These are phyloP conservation scores for Cavia porcellus DNA, from an alignment of 2,113 vertebrate species.

Conservation along the genomic window DNA sequence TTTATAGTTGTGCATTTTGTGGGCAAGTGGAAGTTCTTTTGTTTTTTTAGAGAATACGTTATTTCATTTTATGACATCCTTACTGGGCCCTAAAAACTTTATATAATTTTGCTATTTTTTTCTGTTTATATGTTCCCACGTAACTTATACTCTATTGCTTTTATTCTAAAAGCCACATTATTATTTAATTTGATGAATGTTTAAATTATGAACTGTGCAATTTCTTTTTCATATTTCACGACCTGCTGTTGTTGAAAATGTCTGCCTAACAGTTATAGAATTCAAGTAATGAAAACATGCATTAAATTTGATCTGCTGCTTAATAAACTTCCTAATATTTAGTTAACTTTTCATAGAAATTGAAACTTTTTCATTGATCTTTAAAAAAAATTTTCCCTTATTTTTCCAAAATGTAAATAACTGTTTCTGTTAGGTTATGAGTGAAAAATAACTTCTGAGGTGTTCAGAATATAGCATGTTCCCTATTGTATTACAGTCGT, in stretches of 20 bases:
- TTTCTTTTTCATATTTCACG: not conserved
- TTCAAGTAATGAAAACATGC: not conserved
- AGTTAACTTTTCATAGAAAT: not conserved
- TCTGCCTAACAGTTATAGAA: not conserved
- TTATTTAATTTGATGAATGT: constrained; percentile 1
- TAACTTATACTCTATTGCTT: not conserved
- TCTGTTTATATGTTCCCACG: not conserved
- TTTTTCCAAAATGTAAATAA: constrained; percentile 11
- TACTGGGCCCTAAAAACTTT: not conserved
- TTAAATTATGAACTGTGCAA: not conserved
- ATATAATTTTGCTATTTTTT: not conserved
- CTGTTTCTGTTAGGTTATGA: not conserved
- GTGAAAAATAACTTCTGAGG: not conserved
- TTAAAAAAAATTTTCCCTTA: not conserved
- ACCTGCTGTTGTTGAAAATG: not conserved
- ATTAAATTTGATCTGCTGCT: not conserved
- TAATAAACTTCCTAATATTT: not conserved
- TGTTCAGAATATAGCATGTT: not conserved
- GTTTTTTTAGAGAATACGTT: not conserved
- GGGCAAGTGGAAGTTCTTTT: not conserved
- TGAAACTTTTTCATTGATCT: not conserved
- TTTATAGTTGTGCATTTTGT: not conserved
- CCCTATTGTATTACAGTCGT: not conserved
- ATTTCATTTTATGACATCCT: not conserved
- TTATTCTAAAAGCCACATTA: not conserved